Evolutionary conservation across 2,888 invertebrate species (phyloP), one percentile per base, ranked within the genome.

Genomic region (Zootermopsis nevadensis): DNA sequence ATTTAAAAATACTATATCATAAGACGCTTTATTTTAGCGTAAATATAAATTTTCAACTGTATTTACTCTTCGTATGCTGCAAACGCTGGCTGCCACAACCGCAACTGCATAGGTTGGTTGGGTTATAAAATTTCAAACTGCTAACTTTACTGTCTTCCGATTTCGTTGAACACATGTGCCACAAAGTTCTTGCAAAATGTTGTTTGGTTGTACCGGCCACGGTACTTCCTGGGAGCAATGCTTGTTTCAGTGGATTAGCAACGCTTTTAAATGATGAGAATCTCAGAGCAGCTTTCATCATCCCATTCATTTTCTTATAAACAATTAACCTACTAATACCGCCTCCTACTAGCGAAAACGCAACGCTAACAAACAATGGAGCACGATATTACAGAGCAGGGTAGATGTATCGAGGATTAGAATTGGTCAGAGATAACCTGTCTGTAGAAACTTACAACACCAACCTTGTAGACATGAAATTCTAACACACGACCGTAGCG

Each of bases 41-140:
- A n/a, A n/a, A n/a, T n/a, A n/a, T n/a, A n/a, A n/a, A n/a, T 19
- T 8, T 15, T 15, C 48, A 60, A 60, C 6, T n/a, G 10, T 66
- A 72, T 27, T 55, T 91, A 95, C 95, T 94, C 93, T 95, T 95
- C 0, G 93, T 94, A 87, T 95, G 95, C 33, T 95, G 95, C 35
- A 93, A 89, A 60, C 91, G 90, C 87, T 92, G 91, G 30, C 91
- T 90, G 48, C 92, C 93, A 88, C 94, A 95, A 35, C 94, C 94
- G 86, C 95, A 95, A 85, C 91, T 91, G 88, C 95, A 95, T 66
- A 92, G 90, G 86, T 93, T 90, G 87, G 92, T 93, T 86, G 93
- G 93, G 84, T 91, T 92, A 85, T 91, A 91, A 30, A 93, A 89
- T 85, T 88, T 88, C 76, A 86, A 84, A 74, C 86, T 85, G 24